phyloP scores from a whole-genome alignment of 2,888 invertebrate species.

The Polietes domitor region DNA sequence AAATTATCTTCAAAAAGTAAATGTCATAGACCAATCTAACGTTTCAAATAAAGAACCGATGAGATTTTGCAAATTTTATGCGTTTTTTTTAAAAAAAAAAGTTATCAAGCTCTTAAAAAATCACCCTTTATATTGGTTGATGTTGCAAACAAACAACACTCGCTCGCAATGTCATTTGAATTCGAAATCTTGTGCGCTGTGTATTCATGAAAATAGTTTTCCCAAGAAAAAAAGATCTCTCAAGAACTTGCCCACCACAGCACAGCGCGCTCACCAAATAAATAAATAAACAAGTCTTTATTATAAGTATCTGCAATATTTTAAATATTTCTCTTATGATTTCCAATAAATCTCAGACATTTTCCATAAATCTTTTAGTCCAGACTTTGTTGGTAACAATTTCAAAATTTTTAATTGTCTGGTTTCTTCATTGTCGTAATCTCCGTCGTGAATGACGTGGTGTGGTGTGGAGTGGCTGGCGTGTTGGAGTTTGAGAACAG shows the following conservation, averaged over 20 bases:
- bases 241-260: not conserved
- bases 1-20: no score
- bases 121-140: no score
- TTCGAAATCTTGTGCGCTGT: not conserved
- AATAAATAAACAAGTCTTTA: constrained; percentile 8
- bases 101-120: no score
- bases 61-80: no score
- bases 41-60: no score
- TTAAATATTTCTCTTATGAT: constrained; percentile 42
- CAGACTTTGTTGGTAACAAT: constrained; percentile 47
- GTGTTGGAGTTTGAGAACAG: constrained; percentile 7
- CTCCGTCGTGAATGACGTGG: constrained; percentile 15
- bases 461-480: constrained; percentile 8
- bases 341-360: constrained; percentile 52
- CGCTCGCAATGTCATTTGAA: no score
- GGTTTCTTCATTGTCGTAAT: constrained; percentile 33
- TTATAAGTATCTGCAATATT: constrained; percentile 31
- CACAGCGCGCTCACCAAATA: no score
- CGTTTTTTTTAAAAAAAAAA: no score
- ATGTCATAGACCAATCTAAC: no score
- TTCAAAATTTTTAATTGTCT: constrained; percentile 65
- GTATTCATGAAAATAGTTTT: not conserved
- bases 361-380: constrained; percentile 59
- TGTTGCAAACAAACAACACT: no score
- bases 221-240: not conserved